Conservation (phyloP, 2,888 invertebrate genomes). For the Lasioglossum malachurum region DNA sequence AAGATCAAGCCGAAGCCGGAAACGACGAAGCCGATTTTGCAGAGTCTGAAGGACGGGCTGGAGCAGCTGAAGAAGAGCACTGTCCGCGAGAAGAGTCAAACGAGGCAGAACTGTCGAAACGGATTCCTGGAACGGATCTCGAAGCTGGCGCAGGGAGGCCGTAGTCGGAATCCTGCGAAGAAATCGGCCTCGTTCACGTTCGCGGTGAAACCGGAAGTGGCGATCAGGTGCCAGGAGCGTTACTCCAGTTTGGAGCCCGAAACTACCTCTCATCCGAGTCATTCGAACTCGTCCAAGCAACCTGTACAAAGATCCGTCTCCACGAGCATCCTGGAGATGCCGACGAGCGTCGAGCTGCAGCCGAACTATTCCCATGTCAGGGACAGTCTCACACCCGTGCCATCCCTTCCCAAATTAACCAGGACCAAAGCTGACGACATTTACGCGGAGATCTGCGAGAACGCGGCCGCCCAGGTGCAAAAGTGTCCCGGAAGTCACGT, state of each 20-base stretch:
- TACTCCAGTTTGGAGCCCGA: conserved; percentile 83
- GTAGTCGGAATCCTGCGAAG: conserved; percentile 81
- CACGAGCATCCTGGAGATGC: conserved; percentile 81
- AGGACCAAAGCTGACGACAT: conserved; percentile 80
- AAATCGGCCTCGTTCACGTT: conserved; percentile 85
- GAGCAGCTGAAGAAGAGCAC: conserved; percentile 81
- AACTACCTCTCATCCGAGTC: conserved; percentile 76
- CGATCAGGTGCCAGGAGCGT: conserved; percentile 81
- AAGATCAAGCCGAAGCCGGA: conserved; percentile 82
- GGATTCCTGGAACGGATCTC: conserved; percentile 82
- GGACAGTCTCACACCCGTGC: conserved; percentile 80
- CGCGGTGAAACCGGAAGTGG: conserved; percentile 81
- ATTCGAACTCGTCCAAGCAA: conserved; percentile 74
- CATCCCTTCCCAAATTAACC: conserved; percentile 72
- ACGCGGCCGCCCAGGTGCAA: conserved; percentile 63
- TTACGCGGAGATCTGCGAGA: conserved; percentile 83
- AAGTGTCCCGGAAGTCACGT: conserved; percentile 81
- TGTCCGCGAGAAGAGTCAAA: conserved; percentile 75
- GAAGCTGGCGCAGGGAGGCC: conserved; percentile 80
- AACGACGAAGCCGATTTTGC: conserved; percentile 81
- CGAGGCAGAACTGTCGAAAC: conserved; percentile 72
- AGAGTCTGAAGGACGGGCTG: conserved; percentile 81
- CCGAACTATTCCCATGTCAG: conserved; percentile 82
- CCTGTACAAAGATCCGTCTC: conserved; percentile 82
- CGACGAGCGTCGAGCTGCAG: conserved; percentile 79